Evolutionary conservation across 2,797 vertebrate genomes (phyloP).

Genomic region (Acanthis flammea): DNA sequence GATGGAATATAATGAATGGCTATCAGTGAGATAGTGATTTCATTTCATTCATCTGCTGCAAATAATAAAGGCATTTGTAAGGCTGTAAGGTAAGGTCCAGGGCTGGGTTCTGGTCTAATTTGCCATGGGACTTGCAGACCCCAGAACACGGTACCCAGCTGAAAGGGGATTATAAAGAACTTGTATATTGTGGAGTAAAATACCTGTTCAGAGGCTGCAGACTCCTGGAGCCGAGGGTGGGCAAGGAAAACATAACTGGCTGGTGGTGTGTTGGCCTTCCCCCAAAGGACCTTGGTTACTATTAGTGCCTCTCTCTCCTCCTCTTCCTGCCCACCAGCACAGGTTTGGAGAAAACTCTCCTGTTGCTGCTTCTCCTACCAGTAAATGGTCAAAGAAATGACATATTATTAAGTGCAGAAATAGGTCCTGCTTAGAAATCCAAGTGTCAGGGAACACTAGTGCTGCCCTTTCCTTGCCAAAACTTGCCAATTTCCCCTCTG

Average conservation of each 20-base stretch:
- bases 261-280: neutral
- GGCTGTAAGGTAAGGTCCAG: neutral
- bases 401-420: neutral
- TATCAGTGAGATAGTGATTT: neutral
- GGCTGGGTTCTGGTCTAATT: neutral
- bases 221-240: neutral
- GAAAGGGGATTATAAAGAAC: neutral
- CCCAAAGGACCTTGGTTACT: neutral
- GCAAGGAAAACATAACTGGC: neutral
- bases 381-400: neutral
- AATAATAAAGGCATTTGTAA: neutral
- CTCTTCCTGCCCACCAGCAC: neutral
- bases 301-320: neutral
- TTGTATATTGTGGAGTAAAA: neutral
- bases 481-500: neutral
- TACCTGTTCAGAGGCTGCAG: neutral
- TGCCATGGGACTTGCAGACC: neutral
- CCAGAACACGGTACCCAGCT: neutral
- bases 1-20: neutral
- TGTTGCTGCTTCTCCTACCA: neutral
- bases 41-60: neutral
- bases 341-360: neutral
- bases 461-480: neutral
- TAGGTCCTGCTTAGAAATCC: neutral
- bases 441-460: neutral